Base-by-base conservation (phyloP, 2,888 invertebrate species). In the Clepsis dumicolana region DNA sequence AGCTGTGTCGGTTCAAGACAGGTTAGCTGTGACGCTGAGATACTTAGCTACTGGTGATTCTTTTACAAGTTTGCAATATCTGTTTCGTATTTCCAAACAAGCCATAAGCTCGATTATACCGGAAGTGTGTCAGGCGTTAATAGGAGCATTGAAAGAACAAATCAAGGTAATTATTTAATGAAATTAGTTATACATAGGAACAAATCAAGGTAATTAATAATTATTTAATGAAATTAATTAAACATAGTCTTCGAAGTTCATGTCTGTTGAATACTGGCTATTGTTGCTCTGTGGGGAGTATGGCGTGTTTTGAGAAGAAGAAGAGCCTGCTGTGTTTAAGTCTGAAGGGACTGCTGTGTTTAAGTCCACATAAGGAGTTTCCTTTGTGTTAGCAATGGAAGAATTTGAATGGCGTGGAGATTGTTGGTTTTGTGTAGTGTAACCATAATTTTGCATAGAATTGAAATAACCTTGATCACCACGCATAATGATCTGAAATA, bases 11-110 rank as follows among this genome's bases (percentile, higher is more conserved):
- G 62, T 70, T 62, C 48, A 61, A 65, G 62, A 62, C 53, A 65
- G 65, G 29, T 62, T 65, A 56, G 62, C 50, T 59, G 62, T 70
- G 18, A 70, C 64, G 52, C 59, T 69, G 41, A 64, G 64, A 64
- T 64, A 62, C 57, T 62, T 67, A 38, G 56, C 67, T 63, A 63
- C 67, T 63, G 67, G 67, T 62, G 67, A 67, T 67, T 67, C 54
- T 50, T 61, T 61, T 61, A 29, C 48, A 57, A 41, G 62, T 48
- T 70, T 64, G 56, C 63, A 65, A 61, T 65, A 70, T 35, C 57
- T 35, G 65, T 65, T 65, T 61, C 56, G 50, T 50, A 50, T 50
- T 50, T 50, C 50, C 50, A 50, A 50, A 50, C 50, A 50, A 50
- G 50, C 57, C 41, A 65, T 57, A 44, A 50, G 56, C 29, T 35